Conservation (phyloP, 2,888 invertebrate species). For the Nomada fucata region DNA sequence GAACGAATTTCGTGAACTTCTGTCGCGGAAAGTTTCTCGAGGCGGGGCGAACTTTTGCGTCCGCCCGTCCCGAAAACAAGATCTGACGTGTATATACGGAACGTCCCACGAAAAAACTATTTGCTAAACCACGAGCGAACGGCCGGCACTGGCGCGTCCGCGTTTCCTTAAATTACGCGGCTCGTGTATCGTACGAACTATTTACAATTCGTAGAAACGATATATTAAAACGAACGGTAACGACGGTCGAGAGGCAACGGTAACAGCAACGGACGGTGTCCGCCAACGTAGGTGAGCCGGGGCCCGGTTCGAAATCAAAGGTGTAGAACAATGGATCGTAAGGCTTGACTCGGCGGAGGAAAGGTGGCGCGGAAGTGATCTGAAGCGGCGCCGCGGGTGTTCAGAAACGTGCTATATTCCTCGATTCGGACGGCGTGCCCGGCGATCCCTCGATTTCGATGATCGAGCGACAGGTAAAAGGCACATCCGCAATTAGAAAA, state of each 20-base stretch:
- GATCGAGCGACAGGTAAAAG: constrained; percentile 41
- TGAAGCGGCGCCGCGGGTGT: neutral
- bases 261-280: neutral
- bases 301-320: constrained; percentile 15
- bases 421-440: neutral
- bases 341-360: neutral
- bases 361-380: neutral
- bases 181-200: constrained; percentile 43
- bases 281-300: neutral
- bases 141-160: neutral
- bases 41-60: neutral
- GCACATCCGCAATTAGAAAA: constrained; percentile 60
- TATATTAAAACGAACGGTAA: constrained; percentile 55
- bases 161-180: constrained; percentile 40
- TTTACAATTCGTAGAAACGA: constrained; percentile 59
- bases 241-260: constrained; percentile 38
- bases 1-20: neutral
- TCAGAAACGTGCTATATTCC: neutral
- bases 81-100: constrained; percentile 32
- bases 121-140: constrained; percentile 16
- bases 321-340: constrained; percentile 46
- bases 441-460: neutral
- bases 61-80: neutral
- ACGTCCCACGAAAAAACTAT: constrained; percentile 27
- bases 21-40: neutral